Base-by-base conservation (phyloP, 1,140 invertebrate genomes). In the Dendrolimus kikuchii region DNA sequence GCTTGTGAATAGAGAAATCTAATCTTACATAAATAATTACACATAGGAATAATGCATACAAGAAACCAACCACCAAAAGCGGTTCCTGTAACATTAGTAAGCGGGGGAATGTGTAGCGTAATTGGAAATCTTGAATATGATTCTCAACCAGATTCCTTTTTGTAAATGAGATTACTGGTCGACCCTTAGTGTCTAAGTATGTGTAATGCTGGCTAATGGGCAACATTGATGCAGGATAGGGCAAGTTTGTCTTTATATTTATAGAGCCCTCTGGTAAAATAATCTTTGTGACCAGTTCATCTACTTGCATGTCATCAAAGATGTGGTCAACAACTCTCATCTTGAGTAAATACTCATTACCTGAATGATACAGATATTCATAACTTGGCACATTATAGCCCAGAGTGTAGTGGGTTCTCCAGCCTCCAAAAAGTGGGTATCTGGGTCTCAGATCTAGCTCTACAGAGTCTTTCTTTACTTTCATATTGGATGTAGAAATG, bases 381-480 rank as follows among this genome's bases (percentile, higher is more conserved):
- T 98, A 98, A 59, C 96, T 97, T 2, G 99, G 98, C 2, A 99
- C 92, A 88, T 98, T 99, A 87, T 99, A 99, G 0, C 99, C 98
- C 48, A 99, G 88, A 41, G 93, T 94, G 82, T 99, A 99, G 70
- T 97, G 95, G 4, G 98, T 99, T 82, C 96, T 97, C 98, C 98
- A 99, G 4, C 99, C 98, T 49, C 99, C 99, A 88, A 99, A 99
- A 0, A 99, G 87, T 23, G 99, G 99, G 81, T 99, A 99, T 63
- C 98, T 89, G 3, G 99, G 98, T 46, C 96, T 89, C 2, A 99
- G 87, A 71, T 99, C 98, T 3, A 99, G 82, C 76, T 99, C 98
- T 9, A 99, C 96, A 40, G 95, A 94, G 78, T 99, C 97, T 64
- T 95, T 94, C 64, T 94, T 90, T 7, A 95, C 77, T 64, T 93